Evolutionary conservation across 2,888 invertebrate species (phyloP).

Genomic region (Trichacis sp.): DNA sequence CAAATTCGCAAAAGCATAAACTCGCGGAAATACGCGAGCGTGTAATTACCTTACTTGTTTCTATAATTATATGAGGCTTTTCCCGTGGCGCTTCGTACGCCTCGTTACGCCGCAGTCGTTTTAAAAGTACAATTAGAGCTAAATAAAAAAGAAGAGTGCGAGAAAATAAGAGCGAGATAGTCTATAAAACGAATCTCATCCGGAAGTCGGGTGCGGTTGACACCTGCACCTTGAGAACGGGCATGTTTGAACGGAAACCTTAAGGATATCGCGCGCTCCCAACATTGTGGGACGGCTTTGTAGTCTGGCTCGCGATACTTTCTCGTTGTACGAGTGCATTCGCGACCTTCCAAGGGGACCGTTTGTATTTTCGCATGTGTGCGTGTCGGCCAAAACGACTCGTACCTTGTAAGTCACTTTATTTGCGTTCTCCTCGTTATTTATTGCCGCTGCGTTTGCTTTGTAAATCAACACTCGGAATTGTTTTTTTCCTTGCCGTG

Average conservation of each 20-base stretch:
- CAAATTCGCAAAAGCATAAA: conserved; percentile 13
- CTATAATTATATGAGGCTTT: conserved; percentile 39
- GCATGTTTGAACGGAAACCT: conserved; percentile 64
- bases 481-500: too few species aligned
- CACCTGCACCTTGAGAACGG: conserved; percentile 58
- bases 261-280: conserved; percentile 60
- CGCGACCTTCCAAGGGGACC: conserved; percentile 23
- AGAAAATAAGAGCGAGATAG: not conserved
- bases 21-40: conserved; percentile 33
- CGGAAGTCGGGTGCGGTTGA: conserved; percentile 58
- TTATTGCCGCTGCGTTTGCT: conserved; percentile 32
- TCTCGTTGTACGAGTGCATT: conserved; percentile 13
- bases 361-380: conserved; percentile 30
- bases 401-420: conserved; percentile 14
- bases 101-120: conserved; percentile 36
- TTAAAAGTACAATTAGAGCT: conserved; percentile 14
- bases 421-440: conserved; percentile 39
- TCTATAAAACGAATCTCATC: conserved; percentile 38
- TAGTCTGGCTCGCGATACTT: conserved; percentile 48
- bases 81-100: conserved; percentile 30
- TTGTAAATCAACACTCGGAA: conserved; percentile 29
- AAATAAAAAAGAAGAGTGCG: conserved; percentile 3
- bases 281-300: conserved; percentile 62
- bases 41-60: conserved; percentile 32
- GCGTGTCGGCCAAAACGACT: conserved; percentile 18